Evolutionary conservation across 2,113 vertebrate species (phyloP).

Genomic region (Hystrix cristata): DNA sequence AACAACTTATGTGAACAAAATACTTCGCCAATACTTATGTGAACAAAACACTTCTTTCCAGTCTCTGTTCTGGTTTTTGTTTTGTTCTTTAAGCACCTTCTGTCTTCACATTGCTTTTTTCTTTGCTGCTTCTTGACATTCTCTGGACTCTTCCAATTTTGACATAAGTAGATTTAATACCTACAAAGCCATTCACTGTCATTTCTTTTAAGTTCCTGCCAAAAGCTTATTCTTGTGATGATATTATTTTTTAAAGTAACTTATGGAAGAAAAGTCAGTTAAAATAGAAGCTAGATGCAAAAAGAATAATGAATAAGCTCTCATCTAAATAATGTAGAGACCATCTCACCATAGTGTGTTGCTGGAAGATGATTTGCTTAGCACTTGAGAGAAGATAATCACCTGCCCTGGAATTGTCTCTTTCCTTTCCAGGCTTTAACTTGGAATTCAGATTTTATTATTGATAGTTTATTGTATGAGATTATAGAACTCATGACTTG

Average conservation of each 20-base stretch:
- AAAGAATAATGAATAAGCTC: not conserved
- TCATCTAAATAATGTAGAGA: not conserved
- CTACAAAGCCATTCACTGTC: not conserved
- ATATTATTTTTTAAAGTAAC: conserved; percentile 37
- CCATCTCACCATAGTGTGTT: not conserved
- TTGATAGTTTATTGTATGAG: not conserved
- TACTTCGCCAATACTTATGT: not conserved
- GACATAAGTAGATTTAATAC: conserved; percentile 12
- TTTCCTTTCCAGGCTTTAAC: not conserved
- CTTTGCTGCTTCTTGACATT: not conserved
- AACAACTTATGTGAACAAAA: not conserved
- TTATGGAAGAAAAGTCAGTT: not conserved
- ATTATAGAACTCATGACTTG: not conserved
- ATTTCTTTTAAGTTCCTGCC: conserved; percentile 36
- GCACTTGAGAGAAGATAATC: not conserved
- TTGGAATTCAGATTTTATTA: not conserved
- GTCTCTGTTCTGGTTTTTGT: not conserved
- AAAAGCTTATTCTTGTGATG: conserved; percentile 5
- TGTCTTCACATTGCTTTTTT: not conserved
- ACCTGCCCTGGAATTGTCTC: not conserved
- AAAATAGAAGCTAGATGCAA: conserved; percentile 42
- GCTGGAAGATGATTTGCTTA: not conserved
- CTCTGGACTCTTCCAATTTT: not conserved
- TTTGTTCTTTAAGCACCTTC: not conserved
- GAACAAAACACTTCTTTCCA: not conserved